These are phyloP conservation scores for Carlito syrichta DNA, from an alignment of 2,113 vertebrate genomes.

Conservation along the genomic window DNA sequence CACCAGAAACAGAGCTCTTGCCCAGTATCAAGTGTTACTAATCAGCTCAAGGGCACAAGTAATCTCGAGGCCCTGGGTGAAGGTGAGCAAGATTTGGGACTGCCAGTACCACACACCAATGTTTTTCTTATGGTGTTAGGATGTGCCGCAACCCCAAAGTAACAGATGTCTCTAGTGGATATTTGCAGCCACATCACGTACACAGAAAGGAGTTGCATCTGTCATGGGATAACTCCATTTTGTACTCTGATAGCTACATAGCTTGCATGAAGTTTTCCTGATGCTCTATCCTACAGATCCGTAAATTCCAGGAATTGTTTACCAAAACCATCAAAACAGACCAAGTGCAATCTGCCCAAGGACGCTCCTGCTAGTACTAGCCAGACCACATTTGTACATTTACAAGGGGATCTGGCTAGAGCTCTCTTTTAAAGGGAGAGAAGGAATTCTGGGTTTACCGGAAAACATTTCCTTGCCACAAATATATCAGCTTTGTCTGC, in stretches of 20 bases:
- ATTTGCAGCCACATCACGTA: neutral
- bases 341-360: neutral
- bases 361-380: neutral
- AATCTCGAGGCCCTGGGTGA: neutral
- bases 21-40: neutral
- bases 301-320: neutral
- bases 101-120: rapidly evolving
- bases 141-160: neutral
- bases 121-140: neutral
- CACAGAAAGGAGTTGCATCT: neutral
- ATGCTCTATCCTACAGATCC: neutral
- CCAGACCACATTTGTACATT: neutral
- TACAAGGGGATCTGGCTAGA: neutral
- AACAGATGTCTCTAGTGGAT: neutral
- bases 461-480: neutral
- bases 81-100: neutral
- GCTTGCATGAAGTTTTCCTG: neutral
- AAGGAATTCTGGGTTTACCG: neutral
- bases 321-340: neutral
- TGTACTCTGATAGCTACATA: neutral
- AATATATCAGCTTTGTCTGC: neutral
- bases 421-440: neutral
- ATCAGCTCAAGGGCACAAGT: neutral
- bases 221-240: neutral
- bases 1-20: neutral